These are phyloP conservation scores for Andrena hattorfiana DNA, from an alignment of 2,888 invertebrate genomes.

Conservation along the genomic window DNA sequence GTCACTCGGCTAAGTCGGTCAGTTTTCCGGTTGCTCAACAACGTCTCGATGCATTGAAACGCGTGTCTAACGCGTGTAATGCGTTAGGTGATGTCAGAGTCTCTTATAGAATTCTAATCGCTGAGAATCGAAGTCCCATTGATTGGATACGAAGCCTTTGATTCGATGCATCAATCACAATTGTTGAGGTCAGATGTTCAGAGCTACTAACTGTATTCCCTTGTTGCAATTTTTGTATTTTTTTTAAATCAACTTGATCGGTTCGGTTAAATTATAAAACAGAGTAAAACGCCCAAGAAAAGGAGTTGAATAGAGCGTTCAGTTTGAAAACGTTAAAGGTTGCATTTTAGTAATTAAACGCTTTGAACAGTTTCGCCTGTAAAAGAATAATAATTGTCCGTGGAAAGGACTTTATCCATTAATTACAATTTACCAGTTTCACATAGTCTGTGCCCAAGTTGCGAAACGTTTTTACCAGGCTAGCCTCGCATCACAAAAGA, in stretches of 20 bases:
- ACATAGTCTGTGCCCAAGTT: neutral
- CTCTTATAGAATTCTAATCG: neutral
- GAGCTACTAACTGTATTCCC: neutral
- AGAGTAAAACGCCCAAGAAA: too few species aligned
- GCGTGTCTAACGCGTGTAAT: slow-evolving; percentile 14
- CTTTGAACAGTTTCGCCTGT: neutral
- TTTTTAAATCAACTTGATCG: too few species aligned
- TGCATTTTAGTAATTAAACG: slow-evolving; percentile 17
- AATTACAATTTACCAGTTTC: slow-evolving; percentile 21
- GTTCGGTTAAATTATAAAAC: too few species aligned
- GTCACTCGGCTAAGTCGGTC: slow-evolving; percentile 45
- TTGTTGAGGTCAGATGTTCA: neutral
- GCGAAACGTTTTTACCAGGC: slow-evolving; percentile 24
- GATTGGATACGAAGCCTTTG: slow-evolving; percentile 4
- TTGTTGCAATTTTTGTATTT: neutral
- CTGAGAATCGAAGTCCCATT: slow-evolving; percentile 2
- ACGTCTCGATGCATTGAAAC: slow-evolving; percentile 34
- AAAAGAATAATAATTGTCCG: slow-evolving; percentile 6
- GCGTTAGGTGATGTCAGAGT: slow-evolving; percentile 27
- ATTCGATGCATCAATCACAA: neutral
- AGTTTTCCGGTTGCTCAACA: slow-evolving; percentile 60
- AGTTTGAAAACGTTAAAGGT: slow-evolving; percentile 9
- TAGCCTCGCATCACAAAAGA: slow-evolving; percentile 8
- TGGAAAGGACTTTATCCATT: slow-evolving; percentile 6
- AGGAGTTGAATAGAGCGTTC: too few species aligned